These are phyloP conservation scores for Ramazzottius varieornatus DNA, from an alignment of 2,888 invertebrate genomes.

Conservation along the genomic window DNA sequence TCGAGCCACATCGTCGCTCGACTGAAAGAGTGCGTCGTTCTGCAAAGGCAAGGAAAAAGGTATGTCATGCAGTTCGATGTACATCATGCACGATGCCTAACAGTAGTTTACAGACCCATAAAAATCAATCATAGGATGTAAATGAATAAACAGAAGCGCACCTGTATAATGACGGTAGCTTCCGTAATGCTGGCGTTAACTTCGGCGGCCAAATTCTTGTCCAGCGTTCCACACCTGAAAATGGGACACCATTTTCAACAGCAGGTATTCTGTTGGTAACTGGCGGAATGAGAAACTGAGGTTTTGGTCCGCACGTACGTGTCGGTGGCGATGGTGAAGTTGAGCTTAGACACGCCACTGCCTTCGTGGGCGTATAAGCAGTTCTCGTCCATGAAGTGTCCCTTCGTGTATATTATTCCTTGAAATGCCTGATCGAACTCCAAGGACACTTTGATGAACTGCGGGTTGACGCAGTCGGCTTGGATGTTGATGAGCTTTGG, in stretches of 20 bases:
- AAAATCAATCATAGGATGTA: too few relatives aligned
- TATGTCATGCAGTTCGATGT: not conserved
- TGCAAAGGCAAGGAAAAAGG: not conserved
- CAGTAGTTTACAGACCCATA: not conserved
- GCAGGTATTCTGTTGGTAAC: not conserved
- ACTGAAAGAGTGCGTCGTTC: not conserved
- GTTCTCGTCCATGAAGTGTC: not conserved
- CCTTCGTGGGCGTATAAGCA: not conserved
- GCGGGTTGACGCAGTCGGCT: not conserved
- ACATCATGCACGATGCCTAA: not conserved
- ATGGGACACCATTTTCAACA: not conserved
- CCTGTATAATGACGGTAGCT: conserved; percentile 1
- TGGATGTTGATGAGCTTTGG: not conserved
- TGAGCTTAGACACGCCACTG: not conserved
- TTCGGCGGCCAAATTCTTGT: not conserved
- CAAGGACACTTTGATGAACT: not conserved
- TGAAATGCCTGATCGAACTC: not conserved
- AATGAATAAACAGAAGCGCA: too few relatives aligned
- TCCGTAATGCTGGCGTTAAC: not conserved
- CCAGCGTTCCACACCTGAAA: conserved; percentile 1
- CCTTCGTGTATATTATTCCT: not conserved
- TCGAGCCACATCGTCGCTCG: not conserved
- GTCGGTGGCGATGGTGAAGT: not conserved
- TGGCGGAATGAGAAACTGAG: too few relatives aligned
- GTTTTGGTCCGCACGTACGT: too few relatives aligned